Percentiles rank a stretch among this genome's conserved stretches.
Evolutionary conservation across 2,113 vertebrate genomes (phyloP).

Genomic region (Dicentrarchus labrax): DNA sequence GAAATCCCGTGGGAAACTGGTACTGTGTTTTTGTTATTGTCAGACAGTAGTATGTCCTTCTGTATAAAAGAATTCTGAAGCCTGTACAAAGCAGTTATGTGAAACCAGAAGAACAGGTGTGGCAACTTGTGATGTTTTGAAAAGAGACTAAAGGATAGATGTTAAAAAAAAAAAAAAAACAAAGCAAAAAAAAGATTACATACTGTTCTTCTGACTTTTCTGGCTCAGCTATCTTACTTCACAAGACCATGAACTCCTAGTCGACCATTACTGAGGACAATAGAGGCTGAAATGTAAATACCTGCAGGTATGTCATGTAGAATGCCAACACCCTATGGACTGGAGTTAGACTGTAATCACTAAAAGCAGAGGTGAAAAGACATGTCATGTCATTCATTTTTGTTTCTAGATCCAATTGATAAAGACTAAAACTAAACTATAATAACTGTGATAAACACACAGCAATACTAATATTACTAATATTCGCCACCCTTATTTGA

Average conservation of each 20-base stretch:
- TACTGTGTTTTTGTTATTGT: neutral
- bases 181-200: too few relatives aligned
- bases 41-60: neutral
- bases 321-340: neutral
- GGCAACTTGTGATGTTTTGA: neutral
- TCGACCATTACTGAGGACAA: neutral
- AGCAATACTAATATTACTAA: too few relatives aligned
- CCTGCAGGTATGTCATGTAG: neutral
- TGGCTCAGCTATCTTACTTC: neutral
- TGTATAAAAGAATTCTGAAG: neutral
- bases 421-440: too few relatives aligned
- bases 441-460: too few relatives aligned
- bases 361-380: too few relatives aligned
- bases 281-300: neutral
- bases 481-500: too few relatives aligned
- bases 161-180: too few relatives aligned
- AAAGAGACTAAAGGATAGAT: neutral
- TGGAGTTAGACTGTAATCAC: neutral
- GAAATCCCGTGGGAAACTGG: neutral
- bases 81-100: neutral
- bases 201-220: too few relatives aligned
- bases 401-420: too few relatives aligned
- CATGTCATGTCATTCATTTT: too few relatives aligned
- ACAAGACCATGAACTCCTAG: neutral
- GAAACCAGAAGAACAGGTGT: conserved; percentile 57